These are phyloP conservation scores for Macrobrachium rosenbergii DNA, from an alignment of 1,140 invertebrate genomes.

Conservation along the genomic window DNA sequence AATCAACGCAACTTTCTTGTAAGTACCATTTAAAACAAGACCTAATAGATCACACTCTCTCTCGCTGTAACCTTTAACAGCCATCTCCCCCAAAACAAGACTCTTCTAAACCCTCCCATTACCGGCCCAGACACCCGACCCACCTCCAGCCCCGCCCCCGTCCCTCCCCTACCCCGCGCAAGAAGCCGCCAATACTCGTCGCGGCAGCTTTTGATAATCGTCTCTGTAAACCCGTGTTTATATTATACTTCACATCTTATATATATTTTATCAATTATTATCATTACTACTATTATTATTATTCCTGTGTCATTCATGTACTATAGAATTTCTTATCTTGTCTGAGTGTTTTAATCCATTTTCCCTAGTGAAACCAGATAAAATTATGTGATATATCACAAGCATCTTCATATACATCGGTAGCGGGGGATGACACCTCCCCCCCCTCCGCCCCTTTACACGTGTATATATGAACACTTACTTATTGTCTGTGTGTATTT, in stretches of 20 bases:
- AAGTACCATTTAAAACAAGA: too few relatives aligned
- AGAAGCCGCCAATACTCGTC: constrained; percentile 18
- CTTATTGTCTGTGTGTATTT: constrained; percentile 6
- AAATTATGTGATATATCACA: neutral
- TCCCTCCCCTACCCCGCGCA: constrained; percentile 14
- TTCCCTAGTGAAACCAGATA: constrained; percentile 26
- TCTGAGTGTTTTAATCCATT: constrained; percentile 40
- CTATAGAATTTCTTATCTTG: constrained; percentile 37
- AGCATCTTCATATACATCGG: too few relatives aligned
- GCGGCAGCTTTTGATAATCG: constrained; percentile 28
- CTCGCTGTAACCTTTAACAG: neutral
- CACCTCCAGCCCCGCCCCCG: neutral
- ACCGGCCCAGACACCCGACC: neutral
- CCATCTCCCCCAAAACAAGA: neutral
- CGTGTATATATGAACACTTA: constrained; percentile 37
- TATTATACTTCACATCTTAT: too few relatives aligned
- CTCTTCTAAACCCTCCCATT: neutral
- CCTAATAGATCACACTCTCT: neutral
- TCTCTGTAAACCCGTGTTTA: too few relatives aligned
- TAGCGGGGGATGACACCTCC: too few relatives aligned
- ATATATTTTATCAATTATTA: constrained; percentile 27
- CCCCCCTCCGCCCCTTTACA: neutral
- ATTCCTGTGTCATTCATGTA: constrained; percentile 47
- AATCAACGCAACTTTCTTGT: too few relatives aligned
- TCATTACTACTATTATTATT: constrained; percentile 38